Base-by-base conservation (phyloP, 2,888 invertebrate species). In the Sinhomidia bicolor region DNA sequence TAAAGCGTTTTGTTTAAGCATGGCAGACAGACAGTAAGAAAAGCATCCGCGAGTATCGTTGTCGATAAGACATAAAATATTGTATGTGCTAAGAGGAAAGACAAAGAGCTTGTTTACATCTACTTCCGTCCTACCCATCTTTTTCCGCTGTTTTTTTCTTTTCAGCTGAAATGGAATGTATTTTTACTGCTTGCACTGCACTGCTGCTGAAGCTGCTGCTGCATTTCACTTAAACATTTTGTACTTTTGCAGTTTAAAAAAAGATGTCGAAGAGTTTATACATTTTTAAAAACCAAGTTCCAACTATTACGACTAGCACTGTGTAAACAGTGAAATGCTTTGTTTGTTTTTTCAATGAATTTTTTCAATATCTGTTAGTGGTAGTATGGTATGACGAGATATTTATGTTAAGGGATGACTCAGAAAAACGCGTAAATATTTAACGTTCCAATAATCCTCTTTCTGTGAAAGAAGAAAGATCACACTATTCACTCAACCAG, bases 261-360 rank as follows among this genome's bases (percentile, higher is more conserved):
- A n/a, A n/a, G n/a, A n/a, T n/a, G n/a, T n/a, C n/a, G n/a, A n/a
- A n/a, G n/a, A n/a, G n/a, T n/a, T n/a, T n/a, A n/a, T n/a, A n/a
- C n/a, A n/a, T n/a, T n/a, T n/a, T n/a, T n/a, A n/a, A n/a, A n/a
- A n/a, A n/a, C n/a, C n/a, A n/a, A n/a, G n/a, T n/a, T n/a, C n/a
- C n/a, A n/a, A n/a, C n/a, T n/a, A n/a, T n/a, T n/a, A n/a, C n/a
- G n/a, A n/a, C n/a, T n/a, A n/a, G n/a, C n/a, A n/a, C n/a, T n/a
- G 57, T 57, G 23, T 62, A 62, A 29, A 26, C 60, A 62, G 26
- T 26, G 60, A 26, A 65, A 4, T 5, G 1, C n/a, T 65, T 65
- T 65, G 32, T 65, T 65, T 65, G 14, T 65, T 65, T 32, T 29
- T 32, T 14, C n/a, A 65, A 65, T 65, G 32, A 65, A 23, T 57